Conservation (phyloP, 2,888 invertebrate genomes). For the Steromphala cineraria region DNA sequence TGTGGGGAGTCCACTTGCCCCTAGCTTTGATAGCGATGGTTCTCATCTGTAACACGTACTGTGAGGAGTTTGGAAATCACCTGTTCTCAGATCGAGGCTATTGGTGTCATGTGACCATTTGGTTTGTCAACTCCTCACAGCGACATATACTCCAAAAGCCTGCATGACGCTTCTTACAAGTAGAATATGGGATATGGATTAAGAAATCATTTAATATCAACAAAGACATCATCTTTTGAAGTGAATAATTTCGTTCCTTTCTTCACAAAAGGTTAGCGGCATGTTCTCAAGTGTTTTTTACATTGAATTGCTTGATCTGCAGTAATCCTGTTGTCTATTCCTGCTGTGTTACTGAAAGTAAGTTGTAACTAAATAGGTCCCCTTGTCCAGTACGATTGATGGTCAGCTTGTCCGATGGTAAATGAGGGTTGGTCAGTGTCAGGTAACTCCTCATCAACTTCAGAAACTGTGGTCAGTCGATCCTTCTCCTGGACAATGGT, state of each 20-base stretch:
- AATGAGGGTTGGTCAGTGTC: background rate
- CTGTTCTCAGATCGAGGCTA: background rate
- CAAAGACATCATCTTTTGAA: background rate
- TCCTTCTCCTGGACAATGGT: no score
- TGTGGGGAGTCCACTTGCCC: background rate
- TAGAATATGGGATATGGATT: background rate
- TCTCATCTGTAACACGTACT: background rate
- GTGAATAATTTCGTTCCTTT: background rate
- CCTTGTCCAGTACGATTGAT: background rate
- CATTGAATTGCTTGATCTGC: background rate
- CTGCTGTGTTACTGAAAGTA: background rate
- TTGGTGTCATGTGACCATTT: background rate
- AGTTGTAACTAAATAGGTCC: background rate
- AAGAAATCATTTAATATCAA: background rate
- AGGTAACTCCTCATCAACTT: background rate
- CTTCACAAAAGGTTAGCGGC: background rate
- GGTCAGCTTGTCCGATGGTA: background rate
- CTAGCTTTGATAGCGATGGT: background rate
- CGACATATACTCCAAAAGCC: background rate
- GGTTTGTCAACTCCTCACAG: background rate
- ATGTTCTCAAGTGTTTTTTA: background rate
- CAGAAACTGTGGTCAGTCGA: no score
- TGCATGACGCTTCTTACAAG: background rate
- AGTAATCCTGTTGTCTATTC: background rate
- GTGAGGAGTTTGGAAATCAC: background rate